Conservation (phyloP, 2,797 vertebrate genomes). For the Acanthurus leucopareius region DNA sequence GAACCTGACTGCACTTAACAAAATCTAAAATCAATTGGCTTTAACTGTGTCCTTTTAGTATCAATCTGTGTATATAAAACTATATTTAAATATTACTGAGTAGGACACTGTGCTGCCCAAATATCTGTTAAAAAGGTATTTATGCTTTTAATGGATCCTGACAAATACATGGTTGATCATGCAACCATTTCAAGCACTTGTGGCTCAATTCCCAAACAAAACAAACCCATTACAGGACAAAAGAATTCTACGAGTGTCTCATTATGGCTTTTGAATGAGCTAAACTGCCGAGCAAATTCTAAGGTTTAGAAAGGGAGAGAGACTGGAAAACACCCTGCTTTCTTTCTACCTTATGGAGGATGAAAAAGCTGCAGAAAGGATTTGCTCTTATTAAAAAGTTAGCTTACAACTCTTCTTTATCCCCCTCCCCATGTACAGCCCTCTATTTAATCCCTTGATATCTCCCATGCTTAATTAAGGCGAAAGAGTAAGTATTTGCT, state of each 20-base stretch:
- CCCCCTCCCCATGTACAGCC: too few species aligned
- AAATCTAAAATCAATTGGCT: neutral
- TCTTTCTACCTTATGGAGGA: constrained; percentile 1
- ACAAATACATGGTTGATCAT: constrained; percentile 19
- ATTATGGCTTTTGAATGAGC: constrained; percentile 63
- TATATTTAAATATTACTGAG: neutral
- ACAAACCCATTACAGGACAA: constrained; percentile 52
- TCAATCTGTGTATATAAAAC: neutral
- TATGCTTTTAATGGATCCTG: neutral
- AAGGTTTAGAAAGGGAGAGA: constrained; percentile 35
- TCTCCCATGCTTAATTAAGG: constrained; percentile 12
- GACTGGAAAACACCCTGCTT: constrained; percentile 39
- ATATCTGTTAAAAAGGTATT: neutral
- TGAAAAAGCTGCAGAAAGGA: constrained; percentile 23
- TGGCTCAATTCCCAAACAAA: constrained; percentile 27
- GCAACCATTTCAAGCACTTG: constrained; percentile 34
- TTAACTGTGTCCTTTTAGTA: neutral
- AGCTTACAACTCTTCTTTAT: too few species aligned
- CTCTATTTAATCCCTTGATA: neutral
- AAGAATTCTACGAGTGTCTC: constrained; percentile 57
- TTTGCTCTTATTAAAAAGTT: constrained; percentile 4
- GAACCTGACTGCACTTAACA: neutral
- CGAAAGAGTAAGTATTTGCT: constrained; percentile 41
- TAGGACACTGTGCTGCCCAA: neutral
- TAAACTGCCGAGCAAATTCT: constrained; percentile 37